Conservation (phyloP, 2,888 invertebrate species). For the Oscheius sp. region DNA sequence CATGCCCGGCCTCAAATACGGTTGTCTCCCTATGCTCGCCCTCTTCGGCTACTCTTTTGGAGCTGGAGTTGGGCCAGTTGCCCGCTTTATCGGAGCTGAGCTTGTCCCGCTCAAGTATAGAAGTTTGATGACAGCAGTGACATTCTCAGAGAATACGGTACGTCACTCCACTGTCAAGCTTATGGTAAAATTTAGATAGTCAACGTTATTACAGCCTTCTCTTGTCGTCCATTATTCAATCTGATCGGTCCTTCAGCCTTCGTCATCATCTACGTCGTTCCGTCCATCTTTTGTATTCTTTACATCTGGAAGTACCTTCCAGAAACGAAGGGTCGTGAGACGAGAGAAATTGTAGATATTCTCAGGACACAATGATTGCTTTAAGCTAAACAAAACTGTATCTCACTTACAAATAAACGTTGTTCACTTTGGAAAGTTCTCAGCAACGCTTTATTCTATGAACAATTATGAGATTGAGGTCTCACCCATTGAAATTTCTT, state of each 20-base stretch:
- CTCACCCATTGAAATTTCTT: background rate
- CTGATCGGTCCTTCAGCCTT: constrained; percentile 41
- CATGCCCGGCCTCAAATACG: constrained; percentile 30
- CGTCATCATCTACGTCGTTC: constrained; percentile 63
- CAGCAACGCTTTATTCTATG: too few relatives aligned
- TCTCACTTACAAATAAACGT: constrained; percentile 1
- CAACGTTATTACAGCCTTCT: constrained; percentile 36
- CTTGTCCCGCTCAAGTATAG: constrained; percentile 34
- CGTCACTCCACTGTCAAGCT: background rate
- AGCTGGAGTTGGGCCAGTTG: constrained; percentile 33
- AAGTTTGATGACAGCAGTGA: constrained; percentile 33
- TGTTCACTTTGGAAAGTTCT: background rate
- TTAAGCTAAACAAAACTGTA: background rate
- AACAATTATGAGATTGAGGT: too few relatives aligned
- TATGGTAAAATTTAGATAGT: constrained; percentile 6
- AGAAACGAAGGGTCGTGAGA: constrained; percentile 51
- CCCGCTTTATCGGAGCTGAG: constrained; percentile 37
- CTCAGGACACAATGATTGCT: constrained; percentile 23
- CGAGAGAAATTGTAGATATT: constrained; percentile 32
- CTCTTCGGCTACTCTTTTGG: constrained; percentile 36
- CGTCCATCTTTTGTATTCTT: constrained; percentile 58
- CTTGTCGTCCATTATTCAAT: constrained; percentile 35
- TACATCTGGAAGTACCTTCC: constrained; percentile 64
- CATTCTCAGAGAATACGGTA: constrained; percentile 36
- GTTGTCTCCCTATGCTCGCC: constrained; percentile 33